phyloP scores from a whole-genome alignment of 2,113 vertebrate genomes.

The Nipponia nippon region DNA sequence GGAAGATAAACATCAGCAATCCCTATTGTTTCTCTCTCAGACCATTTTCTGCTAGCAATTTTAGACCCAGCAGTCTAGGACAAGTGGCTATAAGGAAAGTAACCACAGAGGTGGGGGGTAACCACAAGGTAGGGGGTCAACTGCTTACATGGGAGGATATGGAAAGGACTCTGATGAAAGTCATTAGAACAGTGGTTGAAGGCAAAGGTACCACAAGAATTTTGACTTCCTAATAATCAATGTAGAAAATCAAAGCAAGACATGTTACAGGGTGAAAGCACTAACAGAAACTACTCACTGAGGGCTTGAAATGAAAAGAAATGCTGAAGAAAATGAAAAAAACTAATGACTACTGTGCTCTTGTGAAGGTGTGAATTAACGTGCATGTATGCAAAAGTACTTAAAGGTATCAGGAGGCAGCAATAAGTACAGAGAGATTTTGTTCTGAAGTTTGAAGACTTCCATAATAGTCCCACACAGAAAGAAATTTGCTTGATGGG shows the following conservation, averaged over 20 bases:
- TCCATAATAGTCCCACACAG: background rate
- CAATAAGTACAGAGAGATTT: background rate
- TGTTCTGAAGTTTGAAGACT: background rate
- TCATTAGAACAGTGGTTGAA: background rate
- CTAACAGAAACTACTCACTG: background rate
- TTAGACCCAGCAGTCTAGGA: background rate
- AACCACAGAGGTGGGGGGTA: background rate
- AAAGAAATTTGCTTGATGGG: background rate
- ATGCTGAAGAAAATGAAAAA: background rate
- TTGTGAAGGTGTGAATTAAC: background rate
- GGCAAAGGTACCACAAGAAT: background rate
- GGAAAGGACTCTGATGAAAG: background rate
- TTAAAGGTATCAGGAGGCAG: background rate
- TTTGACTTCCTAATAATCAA: background rate
- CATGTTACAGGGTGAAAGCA: background rate
- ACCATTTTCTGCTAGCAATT: background rate
- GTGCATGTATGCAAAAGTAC: background rate
- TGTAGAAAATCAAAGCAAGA: background rate
- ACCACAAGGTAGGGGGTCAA: background rate
- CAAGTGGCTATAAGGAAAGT: background rate
- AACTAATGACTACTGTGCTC: background rate
- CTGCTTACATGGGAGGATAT: background rate
- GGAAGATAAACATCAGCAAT: background rate
- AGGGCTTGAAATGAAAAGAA: background rate
- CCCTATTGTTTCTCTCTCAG: background rate